phyloP scores from a whole-genome alignment of 1,140 invertebrate species.

The Luehdorfia chinensis region DNA sequence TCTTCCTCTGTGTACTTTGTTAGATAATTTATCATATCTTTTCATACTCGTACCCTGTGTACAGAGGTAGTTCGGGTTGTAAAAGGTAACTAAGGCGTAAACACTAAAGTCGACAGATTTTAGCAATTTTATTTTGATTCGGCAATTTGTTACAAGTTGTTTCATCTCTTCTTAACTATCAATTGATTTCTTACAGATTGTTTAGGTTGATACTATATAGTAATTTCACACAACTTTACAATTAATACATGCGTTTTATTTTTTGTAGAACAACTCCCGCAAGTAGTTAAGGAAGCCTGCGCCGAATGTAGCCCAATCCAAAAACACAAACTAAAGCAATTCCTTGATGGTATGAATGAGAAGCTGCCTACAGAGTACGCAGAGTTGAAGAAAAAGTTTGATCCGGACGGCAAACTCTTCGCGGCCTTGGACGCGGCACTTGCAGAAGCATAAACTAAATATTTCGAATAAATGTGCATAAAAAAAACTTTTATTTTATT shows the following conservation, averaged over 20 bases:
- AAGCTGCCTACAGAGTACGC: constrained; percentile 11
- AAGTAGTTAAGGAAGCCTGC: not conserved
- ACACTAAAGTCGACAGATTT: not conserved
- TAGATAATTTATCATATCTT: no score
- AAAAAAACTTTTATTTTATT: no score
- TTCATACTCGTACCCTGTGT: no score
- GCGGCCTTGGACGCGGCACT: constrained; percentile 12
- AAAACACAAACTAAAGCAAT: constrained; percentile 4
- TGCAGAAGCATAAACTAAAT: no score
- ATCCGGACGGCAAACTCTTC: constrained; percentile 18
- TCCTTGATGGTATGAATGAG: constrained; percentile 1
- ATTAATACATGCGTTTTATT: no score
- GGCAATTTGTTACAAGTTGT: not conserved
- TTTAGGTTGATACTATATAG: not conserved
- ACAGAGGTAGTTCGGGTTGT: no score
- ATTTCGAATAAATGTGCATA: no score
- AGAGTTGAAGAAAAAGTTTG: constrained; percentile 14
- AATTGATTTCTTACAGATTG: no score
- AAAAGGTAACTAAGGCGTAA: not conserved
- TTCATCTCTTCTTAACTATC: not conserved
- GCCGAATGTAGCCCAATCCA: not conserved
- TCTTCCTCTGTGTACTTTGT: no score
- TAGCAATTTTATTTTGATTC: not conserved
- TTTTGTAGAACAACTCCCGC: constrained; percentile 2
- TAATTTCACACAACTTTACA: no score